phyloP scores from a whole-genome alignment of 2,888 invertebrate species.

The Hirtodrosophila cameraria region DNA sequence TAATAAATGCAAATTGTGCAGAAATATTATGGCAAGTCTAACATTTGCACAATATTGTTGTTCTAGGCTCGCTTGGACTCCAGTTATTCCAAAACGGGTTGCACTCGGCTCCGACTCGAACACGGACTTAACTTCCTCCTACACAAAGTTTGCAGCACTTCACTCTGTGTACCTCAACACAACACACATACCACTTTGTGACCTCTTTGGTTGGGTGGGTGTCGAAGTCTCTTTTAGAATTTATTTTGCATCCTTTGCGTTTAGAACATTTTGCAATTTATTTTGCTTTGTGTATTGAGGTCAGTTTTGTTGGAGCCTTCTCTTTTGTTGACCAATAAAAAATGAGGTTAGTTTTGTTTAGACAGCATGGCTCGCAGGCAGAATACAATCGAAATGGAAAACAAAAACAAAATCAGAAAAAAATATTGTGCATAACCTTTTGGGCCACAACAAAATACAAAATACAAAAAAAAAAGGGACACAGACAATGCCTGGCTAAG shows the following conservation, averaged over 20 bases:
- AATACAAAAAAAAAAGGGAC: constrained; percentile 10
- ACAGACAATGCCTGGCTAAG: constrained; percentile 30
- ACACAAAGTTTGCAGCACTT: neutral
- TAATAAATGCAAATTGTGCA: constrained; percentile 30
- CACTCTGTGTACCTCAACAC: neutral
- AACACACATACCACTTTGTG: constrained; percentile 37
- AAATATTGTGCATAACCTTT: constrained; percentile 48
- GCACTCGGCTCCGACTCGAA: constrained; percentile 30
- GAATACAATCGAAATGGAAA: constrained; percentile 21
- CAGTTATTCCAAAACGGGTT: constrained; percentile 30
- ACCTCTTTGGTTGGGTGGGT: constrained; percentile 52
- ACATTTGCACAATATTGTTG: constrained; percentile 51
- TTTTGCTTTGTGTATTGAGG: constrained; percentile 73
- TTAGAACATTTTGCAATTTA: constrained; percentile 72
- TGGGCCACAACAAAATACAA: constrained; percentile 31
- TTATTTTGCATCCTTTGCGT: constrained; percentile 73
- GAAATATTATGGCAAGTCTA: constrained; percentile 43
- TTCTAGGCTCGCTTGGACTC: constrained; percentile 14
- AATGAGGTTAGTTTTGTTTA: constrained; percentile 74
- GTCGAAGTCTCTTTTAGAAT: constrained; percentile 60
- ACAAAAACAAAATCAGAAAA: constrained; percentile 5
- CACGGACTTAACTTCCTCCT: no score
- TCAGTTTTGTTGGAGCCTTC: constrained; percentile 56
- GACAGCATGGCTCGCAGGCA: constrained; percentile 55
- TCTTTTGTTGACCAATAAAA: constrained; percentile 61